A percentile compares a stretch with the other conserved stretches of the same genome.
These are phyloP conservation scores for Tympanuchus pallidicinctus DNA, from an alignment of 2,113 vertebrate genomes.

Conservation along the genomic window DNA sequence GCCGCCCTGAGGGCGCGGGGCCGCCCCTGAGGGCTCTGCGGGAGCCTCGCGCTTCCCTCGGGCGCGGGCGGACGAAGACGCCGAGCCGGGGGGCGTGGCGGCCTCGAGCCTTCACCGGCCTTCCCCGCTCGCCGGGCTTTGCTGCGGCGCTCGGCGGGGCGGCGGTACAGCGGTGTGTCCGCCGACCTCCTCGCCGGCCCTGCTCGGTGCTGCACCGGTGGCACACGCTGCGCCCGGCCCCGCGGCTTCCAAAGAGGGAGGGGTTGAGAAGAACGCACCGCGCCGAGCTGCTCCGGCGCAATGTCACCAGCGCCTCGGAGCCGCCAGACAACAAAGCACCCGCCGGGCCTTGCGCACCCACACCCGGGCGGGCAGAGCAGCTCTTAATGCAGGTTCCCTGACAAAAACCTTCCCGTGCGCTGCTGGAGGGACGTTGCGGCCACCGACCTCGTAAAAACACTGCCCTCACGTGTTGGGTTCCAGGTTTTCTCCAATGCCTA, in stretches of 20 bases:
- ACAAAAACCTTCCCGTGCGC: not conserved
- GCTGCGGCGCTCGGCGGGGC: not conserved
- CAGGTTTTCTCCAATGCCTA: not conserved
- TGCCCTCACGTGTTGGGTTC: not conserved
- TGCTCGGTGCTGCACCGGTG: accelerated
- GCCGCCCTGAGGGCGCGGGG: too few relatives aligned
- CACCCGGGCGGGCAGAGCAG: not conserved
- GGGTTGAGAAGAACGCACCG: not conserved
- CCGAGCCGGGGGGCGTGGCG: too few relatives aligned
- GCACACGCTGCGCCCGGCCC: accelerated
- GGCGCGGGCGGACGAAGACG: too few relatives aligned
- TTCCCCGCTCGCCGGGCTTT: too few relatives aligned
- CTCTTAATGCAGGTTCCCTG: not conserved
- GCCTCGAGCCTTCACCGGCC: not conserved
- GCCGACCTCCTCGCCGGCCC: not conserved
- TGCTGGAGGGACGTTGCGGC: not conserved
- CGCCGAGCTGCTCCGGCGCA: accelerated
- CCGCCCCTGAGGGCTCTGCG: too few relatives aligned
- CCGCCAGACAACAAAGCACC: accelerated
- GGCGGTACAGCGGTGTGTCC: too few relatives aligned
- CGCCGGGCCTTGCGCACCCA: accelerated
- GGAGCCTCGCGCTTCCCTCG: too few relatives aligned
- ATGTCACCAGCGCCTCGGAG: not conserved
- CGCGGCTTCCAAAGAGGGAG: too few relatives aligned
- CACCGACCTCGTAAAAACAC: accelerated